These are phyloP conservation scores for Gastrophryne carolinensis DNA, from an alignment of 2,797 vertebrate species.

Conservation along the genomic window DNA sequence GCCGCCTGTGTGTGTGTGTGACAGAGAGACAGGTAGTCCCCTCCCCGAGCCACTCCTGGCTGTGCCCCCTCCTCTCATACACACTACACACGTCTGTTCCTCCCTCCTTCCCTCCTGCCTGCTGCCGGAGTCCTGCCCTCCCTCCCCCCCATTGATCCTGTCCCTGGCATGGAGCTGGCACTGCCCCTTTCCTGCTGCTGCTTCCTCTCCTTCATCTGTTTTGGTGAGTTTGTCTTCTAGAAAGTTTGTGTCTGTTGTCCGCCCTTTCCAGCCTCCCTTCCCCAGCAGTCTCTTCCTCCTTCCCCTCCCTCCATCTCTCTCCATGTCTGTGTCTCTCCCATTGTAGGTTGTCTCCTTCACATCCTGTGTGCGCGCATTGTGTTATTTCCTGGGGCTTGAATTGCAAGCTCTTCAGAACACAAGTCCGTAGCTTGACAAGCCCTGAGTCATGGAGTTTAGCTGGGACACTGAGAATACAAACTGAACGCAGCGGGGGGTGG, in stretches of 20 bases:
- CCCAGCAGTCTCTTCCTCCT: too few species aligned
- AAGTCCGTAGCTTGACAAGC: too few species aligned
- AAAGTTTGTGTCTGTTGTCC: background rate
- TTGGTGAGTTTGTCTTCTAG: conserved; percentile 25
- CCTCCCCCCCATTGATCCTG: conserved; percentile 1
- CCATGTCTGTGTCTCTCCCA: background rate
- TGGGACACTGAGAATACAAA: too few species aligned
- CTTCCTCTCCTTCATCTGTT: conserved; percentile 10
- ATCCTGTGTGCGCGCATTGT: background rate
- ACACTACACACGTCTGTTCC: conserved; percentile 2
- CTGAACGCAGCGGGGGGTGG: too few species aligned
- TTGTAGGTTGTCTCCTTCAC: background rate
- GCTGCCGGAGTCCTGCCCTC: conserved; percentile 18
- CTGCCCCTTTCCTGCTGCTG: conserved; percentile 42
- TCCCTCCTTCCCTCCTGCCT: background rate
- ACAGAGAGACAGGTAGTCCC: conserved; percentile 18
- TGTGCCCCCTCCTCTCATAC: conserved; percentile 8
- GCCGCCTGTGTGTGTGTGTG: background rate
- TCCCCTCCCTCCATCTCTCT: too few species aligned
- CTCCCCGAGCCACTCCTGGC: background rate
- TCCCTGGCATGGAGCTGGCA: conserved; percentile 44
- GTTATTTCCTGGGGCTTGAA: background rate
- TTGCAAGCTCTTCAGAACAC: background rate
- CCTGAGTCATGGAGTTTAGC: too few species aligned
- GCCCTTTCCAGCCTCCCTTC: background rate